phyloP scores from a whole-genome alignment of 2,888 invertebrate species.

The Gibbula magus region DNA sequence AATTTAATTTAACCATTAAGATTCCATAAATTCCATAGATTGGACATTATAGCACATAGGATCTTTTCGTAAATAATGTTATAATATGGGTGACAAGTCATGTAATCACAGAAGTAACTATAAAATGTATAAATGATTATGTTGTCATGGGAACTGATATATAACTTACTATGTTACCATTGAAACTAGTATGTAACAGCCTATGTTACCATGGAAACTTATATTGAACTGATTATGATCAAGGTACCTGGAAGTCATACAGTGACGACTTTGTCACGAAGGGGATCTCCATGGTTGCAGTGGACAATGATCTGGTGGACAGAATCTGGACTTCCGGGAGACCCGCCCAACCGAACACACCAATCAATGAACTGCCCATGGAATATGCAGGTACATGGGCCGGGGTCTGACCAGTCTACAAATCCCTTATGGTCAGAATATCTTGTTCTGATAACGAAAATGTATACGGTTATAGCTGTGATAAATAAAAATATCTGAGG shows the following conservation, averaged over 20 bases:
- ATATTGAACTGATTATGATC: too few species aligned
- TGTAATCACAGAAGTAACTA: too few species aligned
- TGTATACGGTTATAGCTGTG: background rate
- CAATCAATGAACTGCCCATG: slow-evolving; percentile 80
- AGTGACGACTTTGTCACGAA: slow-evolving; percentile 25
- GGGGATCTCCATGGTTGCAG: slow-evolving; percentile 36
- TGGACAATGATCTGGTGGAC: slow-evolving; percentile 83
- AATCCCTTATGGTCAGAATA: background rate
- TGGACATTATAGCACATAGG: too few species aligned
- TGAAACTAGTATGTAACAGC: too few species aligned
- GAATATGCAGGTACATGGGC: slow-evolving; percentile 79
- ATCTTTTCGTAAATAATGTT: too few species aligned
- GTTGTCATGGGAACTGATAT: too few species aligned
- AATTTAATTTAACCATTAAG: too few species aligned
- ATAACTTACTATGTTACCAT: too few species aligned
- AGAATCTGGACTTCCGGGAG: slow-evolving; percentile 80
- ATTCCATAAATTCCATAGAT: too few species aligned
- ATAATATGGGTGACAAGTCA: too few species aligned
- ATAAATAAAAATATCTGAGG: background rate
- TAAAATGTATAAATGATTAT: too few species aligned
- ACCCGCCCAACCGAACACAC: slow-evolving; percentile 79
- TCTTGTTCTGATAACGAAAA: background rate
- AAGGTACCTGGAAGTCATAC: slow-evolving; percentile 39
- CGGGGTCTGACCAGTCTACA: background rate
- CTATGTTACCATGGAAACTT: too few species aligned